phyloP scores from a whole-genome alignment of 2,888 invertebrate genomes.

The Rhynchonema sp. region DNA sequence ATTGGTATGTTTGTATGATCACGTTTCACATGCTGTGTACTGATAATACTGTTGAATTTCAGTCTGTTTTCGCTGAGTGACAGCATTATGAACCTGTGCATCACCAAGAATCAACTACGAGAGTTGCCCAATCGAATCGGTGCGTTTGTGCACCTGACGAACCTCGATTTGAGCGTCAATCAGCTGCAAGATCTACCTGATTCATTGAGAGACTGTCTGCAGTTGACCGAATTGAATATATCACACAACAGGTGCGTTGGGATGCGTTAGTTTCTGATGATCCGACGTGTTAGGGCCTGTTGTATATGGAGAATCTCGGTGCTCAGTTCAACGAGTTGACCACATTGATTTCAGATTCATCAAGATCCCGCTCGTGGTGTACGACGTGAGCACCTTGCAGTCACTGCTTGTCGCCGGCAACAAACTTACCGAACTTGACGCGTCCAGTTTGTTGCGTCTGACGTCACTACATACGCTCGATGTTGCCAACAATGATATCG shows the following conservation, averaged over 20 bases:
- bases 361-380: background rate
- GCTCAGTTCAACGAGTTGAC: background rate
- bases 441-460: background rate
- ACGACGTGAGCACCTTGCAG: background rate
- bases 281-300: too few species aligned
- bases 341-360: background rate
- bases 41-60: too few species aligned
- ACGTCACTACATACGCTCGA: background rate
- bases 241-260: background rate
- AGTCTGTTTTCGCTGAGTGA: background rate
- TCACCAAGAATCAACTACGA: background rate
- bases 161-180: background rate
- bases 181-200: background rate
- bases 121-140: background rate
- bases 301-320: background rate
- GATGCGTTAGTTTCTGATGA: too few species aligned
- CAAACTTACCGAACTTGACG: background rate
- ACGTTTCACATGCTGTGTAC: too few species aligned
- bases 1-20: background rate
- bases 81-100: background rate
- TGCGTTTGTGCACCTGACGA: background rate
- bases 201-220: background rate
- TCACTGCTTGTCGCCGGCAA: background rate
- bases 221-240: background rate
- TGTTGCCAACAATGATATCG: background rate